phyloP scores from a whole-genome alignment of 2,888 invertebrate species.

The Ormia ochracea region DNA sequence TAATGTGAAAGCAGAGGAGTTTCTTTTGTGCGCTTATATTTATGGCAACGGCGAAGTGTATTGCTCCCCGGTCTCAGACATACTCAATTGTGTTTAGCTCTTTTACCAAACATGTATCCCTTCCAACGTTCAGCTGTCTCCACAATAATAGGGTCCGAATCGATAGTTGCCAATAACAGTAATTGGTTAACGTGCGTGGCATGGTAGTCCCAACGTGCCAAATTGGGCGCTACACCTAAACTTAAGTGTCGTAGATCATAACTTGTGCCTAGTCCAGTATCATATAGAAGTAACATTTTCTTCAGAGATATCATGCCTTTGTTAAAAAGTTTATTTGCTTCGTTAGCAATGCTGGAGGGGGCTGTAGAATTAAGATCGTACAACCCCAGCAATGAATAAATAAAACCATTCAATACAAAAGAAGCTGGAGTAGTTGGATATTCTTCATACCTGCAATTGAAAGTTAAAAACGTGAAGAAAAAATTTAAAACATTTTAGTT shows the following conservation, averaged over 20 bases:
- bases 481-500: background rate
- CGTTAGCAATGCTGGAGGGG: slow-evolving; percentile 82
- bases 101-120: slow-evolving; percentile 95
- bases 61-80: slow-evolving; percentile 54
- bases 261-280: slow-evolving; percentile 95
- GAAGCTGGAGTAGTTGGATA: slow-evolving; percentile 97
- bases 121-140: slow-evolving; percentile 95
- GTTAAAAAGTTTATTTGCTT: slow-evolving; percentile 86
- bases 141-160: slow-evolving; percentile 87
- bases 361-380: slow-evolving; percentile 94
- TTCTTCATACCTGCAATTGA: slow-evolving; percentile 89
- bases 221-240: slow-evolving; percentile 88
- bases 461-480: background rate
- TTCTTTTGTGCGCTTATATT: slow-evolving; percentile 43
- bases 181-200: slow-evolving; percentile 98
- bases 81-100: slow-evolving; percentile 92
- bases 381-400: slow-evolving; percentile 95
- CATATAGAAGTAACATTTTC: slow-evolving; percentile 91
- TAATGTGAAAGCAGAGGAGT: slow-evolving; percentile 38
- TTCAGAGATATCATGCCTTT: slow-evolving; percentile 93
- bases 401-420: slow-evolving; percentile 98
- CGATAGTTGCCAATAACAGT: slow-evolving; percentile 90
- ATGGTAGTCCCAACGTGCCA: slow-evolving; percentile 99
- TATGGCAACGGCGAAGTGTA: slow-evolving; percentile 48
- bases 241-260: slow-evolving; percentile 97